Percentiles rank a stretch among this genome's conserved stretches.
Evolutionary conservation across 2,113 vertebrate genomes (phyloP).

Genomic region (Vicugna pacos): DNA sequence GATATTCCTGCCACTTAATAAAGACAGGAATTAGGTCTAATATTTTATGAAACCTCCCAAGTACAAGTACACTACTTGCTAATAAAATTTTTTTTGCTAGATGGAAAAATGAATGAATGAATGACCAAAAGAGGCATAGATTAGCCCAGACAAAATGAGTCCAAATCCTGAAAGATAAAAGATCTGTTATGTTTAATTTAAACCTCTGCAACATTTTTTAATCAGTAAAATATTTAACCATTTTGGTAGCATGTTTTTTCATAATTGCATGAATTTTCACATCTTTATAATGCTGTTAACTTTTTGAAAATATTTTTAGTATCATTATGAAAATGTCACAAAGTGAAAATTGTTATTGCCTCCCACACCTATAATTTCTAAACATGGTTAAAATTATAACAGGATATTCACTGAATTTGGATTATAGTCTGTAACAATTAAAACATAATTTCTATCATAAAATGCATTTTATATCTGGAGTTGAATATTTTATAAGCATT

Average conservation of each 20-base stretch:
- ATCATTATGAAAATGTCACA: slow-evolving; percentile 82
- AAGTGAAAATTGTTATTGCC: slow-evolving; percentile 79
- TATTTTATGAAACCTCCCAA: background rate
- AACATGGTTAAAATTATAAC: slow-evolving; percentile 76
- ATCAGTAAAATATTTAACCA: slow-evolving; percentile 72
- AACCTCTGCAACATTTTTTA: slow-evolving; percentile 57
- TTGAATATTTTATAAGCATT: slow-evolving; percentile 63
- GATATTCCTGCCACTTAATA: slow-evolving; percentile 15
- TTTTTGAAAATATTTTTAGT: slow-evolving; percentile 82
- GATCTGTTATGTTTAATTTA: slow-evolving; percentile 60
- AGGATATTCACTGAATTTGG: slow-evolving; percentile 66
- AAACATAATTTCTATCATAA: slow-evolving; percentile 67
- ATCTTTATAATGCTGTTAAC: slow-evolving; percentile 75
- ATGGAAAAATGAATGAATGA: slow-evolving; percentile 47
- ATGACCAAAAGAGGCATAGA: background rate
- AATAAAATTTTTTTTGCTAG: slow-evolving; percentile 40
- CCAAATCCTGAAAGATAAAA: slow-evolving; percentile 42
- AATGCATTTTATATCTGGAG: slow-evolving; percentile 50
- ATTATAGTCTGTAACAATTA: slow-evolving; percentile 71
- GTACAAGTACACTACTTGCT: background rate
- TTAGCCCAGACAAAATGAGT: slow-evolving; percentile 21
- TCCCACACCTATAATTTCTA: slow-evolving; percentile 80
- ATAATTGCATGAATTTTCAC: slow-evolving; percentile 76
- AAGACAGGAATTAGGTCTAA: slow-evolving; percentile 30
- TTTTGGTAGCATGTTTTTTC: slow-evolving; percentile 65